Percentiles rank a stretch among this genome's conserved stretches.
These are phyloP conservation scores for Saimiri boliviensis DNA, from an alignment of 2,113 vertebrate genomes.

Conservation along the genomic window DNA sequence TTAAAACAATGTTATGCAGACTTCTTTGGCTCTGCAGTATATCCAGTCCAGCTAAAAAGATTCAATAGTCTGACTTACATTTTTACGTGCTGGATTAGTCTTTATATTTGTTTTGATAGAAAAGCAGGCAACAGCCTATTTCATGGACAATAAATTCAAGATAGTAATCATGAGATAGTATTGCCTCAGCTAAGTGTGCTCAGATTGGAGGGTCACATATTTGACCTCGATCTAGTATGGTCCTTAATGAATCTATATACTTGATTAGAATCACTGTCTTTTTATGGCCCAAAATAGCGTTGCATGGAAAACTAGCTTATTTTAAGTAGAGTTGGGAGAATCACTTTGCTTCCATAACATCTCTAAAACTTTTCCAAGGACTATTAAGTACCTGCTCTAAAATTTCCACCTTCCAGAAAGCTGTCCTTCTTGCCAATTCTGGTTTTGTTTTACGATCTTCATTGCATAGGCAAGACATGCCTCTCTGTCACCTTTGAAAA, in stretches of 20 bases:
- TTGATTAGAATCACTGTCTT: constrained; percentile 84
- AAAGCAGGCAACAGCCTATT: constrained; percentile 87
- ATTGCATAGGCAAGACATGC: background rate
- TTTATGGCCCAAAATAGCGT: constrained; percentile 82
- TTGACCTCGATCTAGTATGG: constrained; percentile 81
- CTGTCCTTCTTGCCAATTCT: background rate
- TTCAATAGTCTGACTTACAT: constrained; percentile 79
- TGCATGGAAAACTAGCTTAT: constrained; percentile 74
- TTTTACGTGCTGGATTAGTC: constrained; percentile 84
- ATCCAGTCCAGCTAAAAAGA: constrained; percentile 64
- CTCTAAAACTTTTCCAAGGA: constrained; percentile 61
- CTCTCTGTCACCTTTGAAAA: background rate
- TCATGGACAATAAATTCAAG: constrained; percentile 88
- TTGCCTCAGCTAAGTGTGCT: constrained; percentile 83
- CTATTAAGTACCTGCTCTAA: constrained; percentile 40
- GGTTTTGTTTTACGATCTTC: constrained; percentile 34
- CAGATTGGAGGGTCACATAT: constrained; percentile 84
- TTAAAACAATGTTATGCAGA: constrained; percentile 41
- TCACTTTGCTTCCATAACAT: constrained; percentile 58
- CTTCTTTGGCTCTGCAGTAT: constrained; percentile 36
- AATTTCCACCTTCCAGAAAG: background rate
- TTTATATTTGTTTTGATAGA: constrained; percentile 88
- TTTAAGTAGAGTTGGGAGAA: constrained; percentile 65
- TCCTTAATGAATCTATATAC: constrained; percentile 85
- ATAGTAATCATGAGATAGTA: constrained; percentile 84